These are phyloP conservation scores for Sturnira hondurensis DNA, from an alignment of 2,113 vertebrate species.

Conservation along the genomic window DNA sequence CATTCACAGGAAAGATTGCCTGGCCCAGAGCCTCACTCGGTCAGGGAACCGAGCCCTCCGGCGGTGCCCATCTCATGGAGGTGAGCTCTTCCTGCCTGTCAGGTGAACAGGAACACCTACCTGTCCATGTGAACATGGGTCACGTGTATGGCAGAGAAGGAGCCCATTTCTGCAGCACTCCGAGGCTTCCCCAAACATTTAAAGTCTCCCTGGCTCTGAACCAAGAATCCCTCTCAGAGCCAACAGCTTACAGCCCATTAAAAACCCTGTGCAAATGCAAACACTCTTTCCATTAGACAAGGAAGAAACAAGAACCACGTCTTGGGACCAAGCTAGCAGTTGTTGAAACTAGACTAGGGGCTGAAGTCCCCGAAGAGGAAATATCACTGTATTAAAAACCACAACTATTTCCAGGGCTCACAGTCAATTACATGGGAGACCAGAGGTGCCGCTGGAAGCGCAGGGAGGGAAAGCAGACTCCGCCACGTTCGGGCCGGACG, in stretches of 20 bases:
- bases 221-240: conserved; percentile 60
- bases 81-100: background rate
- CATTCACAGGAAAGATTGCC: background rate
- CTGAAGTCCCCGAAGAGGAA: conserved; percentile 74
- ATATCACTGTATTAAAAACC: conserved; percentile 71
- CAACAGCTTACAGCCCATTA: conserved; percentile 39
- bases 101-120: background rate
- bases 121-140: background rate
- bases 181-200: conserved; percentile 18
- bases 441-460: conserved; percentile 23
- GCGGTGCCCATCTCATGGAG: background rate
- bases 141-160: background rate
- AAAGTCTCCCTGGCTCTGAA: conserved; percentile 50
- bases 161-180: background rate
- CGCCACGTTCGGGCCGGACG: background rate
- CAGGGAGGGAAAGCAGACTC: background rate
- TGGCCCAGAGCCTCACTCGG: background rate
- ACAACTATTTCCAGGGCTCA: conserved; percentile 62
- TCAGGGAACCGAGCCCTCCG: background rate
- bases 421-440: conserved; percentile 37
- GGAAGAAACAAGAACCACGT: conserved; percentile 69
- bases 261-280: conserved; percentile 63
- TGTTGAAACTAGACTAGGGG: conserved; percentile 70
- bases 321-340: conserved; percentile 63
- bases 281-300: conserved; percentile 61